Evolutionary conservation across 2,888 invertebrate species (phyloP).

Genomic region (Hydropsyche betteni): DNA sequence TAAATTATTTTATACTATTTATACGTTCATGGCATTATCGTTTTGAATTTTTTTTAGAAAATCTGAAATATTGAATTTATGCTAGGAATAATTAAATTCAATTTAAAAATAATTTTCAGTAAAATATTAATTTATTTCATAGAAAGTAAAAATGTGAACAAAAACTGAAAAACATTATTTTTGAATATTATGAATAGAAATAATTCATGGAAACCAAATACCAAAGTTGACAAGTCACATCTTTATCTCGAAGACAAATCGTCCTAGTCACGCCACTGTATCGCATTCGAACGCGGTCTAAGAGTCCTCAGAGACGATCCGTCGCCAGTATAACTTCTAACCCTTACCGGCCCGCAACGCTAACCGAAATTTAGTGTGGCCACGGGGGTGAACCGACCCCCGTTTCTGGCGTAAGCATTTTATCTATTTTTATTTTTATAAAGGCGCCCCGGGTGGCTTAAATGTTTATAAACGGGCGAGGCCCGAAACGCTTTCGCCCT

Average conservation of each 20-base stretch:
- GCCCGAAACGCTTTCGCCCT: conserved; percentile 41
- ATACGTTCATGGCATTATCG: too few species aligned
- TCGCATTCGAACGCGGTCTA: background rate
- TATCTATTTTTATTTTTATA: conserved; percentile 50
- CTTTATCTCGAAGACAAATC: background rate
- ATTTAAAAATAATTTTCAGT: too few species aligned
- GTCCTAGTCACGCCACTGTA: conserved; percentile 30
- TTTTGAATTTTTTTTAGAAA: too few species aligned
- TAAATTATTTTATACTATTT: too few species aligned
- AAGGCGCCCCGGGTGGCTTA: conserved; percentile 47
- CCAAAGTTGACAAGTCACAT: background rate
- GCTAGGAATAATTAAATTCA: too few species aligned
- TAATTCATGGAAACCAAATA: too few species aligned
- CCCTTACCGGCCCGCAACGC: conserved; percentile 21
- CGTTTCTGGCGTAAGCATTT: conserved; percentile 44
- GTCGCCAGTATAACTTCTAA: conserved; percentile 30
- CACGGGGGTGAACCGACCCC: conserved; percentile 29
- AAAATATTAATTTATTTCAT: too few species aligned
- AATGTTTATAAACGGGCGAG: conserved; percentile 49
- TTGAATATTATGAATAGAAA: too few species aligned
- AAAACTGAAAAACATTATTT: too few species aligned
- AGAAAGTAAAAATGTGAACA: too few species aligned
- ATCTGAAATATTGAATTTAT: too few species aligned
- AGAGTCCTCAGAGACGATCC: conserved; percentile 34
- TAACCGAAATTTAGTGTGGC: conserved; percentile 43